Percentiles rank a stretch among this genome's conserved stretches.
These are phyloP conservation scores for Australoheros facetus DNA, from an alignment of 2,797 vertebrate genomes.

Conservation along the genomic window DNA sequence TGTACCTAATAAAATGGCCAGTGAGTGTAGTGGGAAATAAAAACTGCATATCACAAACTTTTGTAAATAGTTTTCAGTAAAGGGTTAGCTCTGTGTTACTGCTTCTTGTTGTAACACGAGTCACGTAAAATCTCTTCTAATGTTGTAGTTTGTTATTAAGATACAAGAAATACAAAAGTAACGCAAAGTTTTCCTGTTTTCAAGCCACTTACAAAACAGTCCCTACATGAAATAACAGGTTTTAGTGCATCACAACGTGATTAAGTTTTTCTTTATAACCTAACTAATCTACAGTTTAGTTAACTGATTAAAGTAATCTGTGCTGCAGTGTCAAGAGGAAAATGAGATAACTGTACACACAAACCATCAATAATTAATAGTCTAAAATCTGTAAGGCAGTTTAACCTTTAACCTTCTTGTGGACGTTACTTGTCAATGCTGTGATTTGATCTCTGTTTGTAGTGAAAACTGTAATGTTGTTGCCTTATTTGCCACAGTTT, in stretches of 20 bases:
- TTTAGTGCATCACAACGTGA: not conserved
- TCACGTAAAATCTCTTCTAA: too few species aligned
- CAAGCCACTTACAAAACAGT: not conserved
- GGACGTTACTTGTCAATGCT: not conserved
- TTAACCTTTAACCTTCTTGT: too few species aligned
- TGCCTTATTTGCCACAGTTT: not conserved
- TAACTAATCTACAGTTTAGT: not conserved
- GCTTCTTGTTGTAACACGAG: too few species aligned
- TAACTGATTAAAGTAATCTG: not conserved
- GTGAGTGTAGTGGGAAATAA: not conserved
- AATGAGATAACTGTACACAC: not conserved
- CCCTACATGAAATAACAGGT: not conserved
- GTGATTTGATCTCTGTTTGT: not conserved
- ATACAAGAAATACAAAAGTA: too few species aligned
- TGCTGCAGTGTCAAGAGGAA: not conserved
- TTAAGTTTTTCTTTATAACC: not conserved
- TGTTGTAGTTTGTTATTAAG: too few species aligned
- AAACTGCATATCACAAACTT: not conserved
- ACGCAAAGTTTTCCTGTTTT: too few species aligned
- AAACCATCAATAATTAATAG: not conserved
- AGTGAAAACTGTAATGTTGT: not conserved
- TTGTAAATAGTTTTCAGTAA: constrained; percentile 1
- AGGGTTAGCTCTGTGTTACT: not conserved
- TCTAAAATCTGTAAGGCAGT: not conserved
- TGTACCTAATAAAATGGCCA: not conserved